Base-by-base conservation (phyloP, 2,113 vertebrate species). In the Chrysochloris asiatica region DNA sequence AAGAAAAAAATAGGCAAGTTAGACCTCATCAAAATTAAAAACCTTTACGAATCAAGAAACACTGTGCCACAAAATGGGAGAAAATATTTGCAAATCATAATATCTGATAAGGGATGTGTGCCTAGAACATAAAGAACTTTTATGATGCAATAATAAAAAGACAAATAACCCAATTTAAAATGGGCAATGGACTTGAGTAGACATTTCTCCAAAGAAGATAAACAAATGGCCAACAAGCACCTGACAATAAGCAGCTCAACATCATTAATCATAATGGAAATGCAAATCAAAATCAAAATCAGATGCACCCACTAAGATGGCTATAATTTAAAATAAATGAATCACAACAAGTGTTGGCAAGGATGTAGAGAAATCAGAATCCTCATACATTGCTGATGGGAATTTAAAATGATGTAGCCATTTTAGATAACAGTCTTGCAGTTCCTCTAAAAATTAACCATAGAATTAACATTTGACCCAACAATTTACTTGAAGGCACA, bases 1-100 rank as follows among this genome's bases (percentile, higher is more conserved):
- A 33, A 88, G 43, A 85, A 59, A 93, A 89, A 86, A 28, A n/a
- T 63, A 91, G 54, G 19, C 88, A 86, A 73, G 45, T 83, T 91
- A 33, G 36, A 80, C 9, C 36, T 92, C 22, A n/a, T 83, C 77
- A 69, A 83, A 92, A 38, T 88, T 41, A 38, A 71, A 87, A 82
- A 45, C 28, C 36, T 54, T 45, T 59, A 6, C 26, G 38, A 16
- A 65, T 90, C 30, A 71, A 63, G 43, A 38, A 13, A 81, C 13
- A 78, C 24, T 54, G 19, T 61, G 26, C 26, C 65, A 73, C 56
- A 65, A 16, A 85, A 54, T 81, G 33, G 45, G 38, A 89, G 33
- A 89, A 45, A 72, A 45, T 89, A 81, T 73, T 89, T 89, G 22
- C 26, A 83, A 93, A 83, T 72, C 22, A 41, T 2, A n/a, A n/a